A percentile compares a stretch with the other conserved stretches of the same genome.
Conservation (phyloP, 2,113 vertebrate genomes). For the Balaeniceps rex region DNA sequence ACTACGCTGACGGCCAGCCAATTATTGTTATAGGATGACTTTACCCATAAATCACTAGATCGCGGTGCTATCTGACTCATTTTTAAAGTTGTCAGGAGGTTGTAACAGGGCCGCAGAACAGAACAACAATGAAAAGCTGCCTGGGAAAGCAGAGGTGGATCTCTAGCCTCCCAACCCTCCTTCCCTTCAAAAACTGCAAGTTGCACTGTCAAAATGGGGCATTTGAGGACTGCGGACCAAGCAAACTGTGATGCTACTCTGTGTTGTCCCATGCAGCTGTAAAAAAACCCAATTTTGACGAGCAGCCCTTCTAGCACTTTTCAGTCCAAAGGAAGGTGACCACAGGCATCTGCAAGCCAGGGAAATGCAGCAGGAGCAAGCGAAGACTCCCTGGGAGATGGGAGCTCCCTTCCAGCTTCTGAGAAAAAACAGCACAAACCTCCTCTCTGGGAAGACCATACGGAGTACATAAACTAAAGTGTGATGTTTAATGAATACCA, state of each 20-base stretch:
- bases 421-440: background rate
- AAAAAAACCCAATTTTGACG: background rate
- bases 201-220: background rate
- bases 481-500: background rate
- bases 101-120: background rate
- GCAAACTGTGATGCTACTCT: background rate
- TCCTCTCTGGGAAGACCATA: background rate
- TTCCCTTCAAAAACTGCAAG: background rate
- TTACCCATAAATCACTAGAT: background rate
- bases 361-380: background rate
- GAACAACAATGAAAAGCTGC: background rate
- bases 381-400: fast-evolving
- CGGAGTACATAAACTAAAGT: background rate
- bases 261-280: background rate
- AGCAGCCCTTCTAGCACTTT: background rate
- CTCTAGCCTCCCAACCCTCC: background rate
- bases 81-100: background rate
- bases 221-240: background rate
- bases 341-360: background rate
- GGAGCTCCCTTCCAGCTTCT: background rate
- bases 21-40: background rate
- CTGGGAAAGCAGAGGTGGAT: background rate
- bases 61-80: background rate
- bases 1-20: background rate
- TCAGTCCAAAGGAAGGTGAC: background rate